Evolutionary conservation across 2,797 vertebrate species (phyloP), one percentile per base, ranked within the genome.

Genomic region (Acanthornis magna): DNA sequence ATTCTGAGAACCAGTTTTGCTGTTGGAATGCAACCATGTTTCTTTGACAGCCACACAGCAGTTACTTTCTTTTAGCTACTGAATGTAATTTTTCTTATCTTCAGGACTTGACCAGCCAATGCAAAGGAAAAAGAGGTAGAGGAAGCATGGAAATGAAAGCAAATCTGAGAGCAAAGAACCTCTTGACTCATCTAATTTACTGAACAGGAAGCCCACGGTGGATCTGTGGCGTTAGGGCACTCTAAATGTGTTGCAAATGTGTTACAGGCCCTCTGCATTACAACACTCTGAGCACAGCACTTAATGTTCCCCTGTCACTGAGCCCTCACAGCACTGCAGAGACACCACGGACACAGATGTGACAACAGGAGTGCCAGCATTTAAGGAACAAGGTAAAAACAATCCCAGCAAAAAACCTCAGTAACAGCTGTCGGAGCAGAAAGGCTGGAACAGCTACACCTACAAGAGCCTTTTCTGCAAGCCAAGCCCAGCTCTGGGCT

Each of bases 301-400:
- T 55, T 16, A 10, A 21, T 0, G 4, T 17, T 80, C 17, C 40
- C 32, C 53, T 40, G 43, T 23, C 30, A 42, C 47, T 0, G 1
- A 62, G 30, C 16, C 26, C 73, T 27, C 29, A 36, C 51, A 90
- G 70, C 21, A 21, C 51, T 58, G 48, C 2, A 6, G 66, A 57
- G 19, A 34, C 17, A 58, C 30, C 62, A 36, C 0, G 1, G 42
- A 18, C 61, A 47, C 48, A 43, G 34, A 51, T 10, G 23, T 19
- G 58, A 15, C 53, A 88, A 34, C 36, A 51, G 53, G 3, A n/a
- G 16, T 30, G 30, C 12, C 3, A 5, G 25, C 42, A 65, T 3
- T 22, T 34, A 78, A 66, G 71, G 81, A 88, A 70, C 14, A 29
- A 50, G 43, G 25, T 11, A 5, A 70, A 88, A 86, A 47, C 57